phyloP scores from a whole-genome alignment of 1,140 invertebrate species.

The Melipona quadrifasciata region DNA sequence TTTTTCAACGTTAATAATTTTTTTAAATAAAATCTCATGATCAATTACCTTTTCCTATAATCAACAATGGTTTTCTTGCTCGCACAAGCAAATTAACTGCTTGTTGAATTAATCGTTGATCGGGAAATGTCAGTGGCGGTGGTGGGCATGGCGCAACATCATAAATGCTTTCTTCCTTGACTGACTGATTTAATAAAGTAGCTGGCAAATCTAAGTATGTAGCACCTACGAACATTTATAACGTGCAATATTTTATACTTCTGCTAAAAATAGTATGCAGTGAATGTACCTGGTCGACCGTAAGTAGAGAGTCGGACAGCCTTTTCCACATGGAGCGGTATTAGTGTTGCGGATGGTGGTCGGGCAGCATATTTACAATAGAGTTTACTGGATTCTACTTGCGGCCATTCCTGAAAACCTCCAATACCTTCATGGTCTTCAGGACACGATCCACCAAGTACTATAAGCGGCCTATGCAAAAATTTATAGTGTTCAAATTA shows the following conservation, averaged over 20 bases:
- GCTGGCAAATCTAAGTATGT: conserved; percentile 95
- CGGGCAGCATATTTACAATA: conserved; percentile 96
- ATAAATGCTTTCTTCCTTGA: conserved; percentile 79
- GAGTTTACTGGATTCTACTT: conserved; percentile 91
- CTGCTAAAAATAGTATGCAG: not conserved
- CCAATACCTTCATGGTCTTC: conserved; percentile 96
- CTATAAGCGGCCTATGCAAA: conserved; percentile 89
- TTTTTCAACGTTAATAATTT: not conserved
- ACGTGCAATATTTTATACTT: not conserved
- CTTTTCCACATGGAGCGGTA: conserved; percentile 96
- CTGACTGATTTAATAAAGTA: conserved; percentile 86
- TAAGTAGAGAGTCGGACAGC: conserved; percentile 92
- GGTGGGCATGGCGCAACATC: conserved; percentile 80
- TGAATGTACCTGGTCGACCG: conserved; percentile 88
- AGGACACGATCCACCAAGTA: conserved; percentile 95
- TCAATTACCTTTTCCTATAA: conserved; percentile 93
- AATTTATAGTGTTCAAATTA: not conserved
- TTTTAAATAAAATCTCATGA: not conserved
- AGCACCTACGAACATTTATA: conserved; percentile 82
- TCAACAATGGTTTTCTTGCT: conserved; percentile 92
- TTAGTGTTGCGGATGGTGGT: conserved; percentile 90
- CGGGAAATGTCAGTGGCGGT: conserved; percentile 87
- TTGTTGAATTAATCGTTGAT: conserved; percentile 84
- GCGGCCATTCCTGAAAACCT: conserved; percentile 97
- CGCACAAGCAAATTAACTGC: conserved; percentile 87